Base-by-base conservation (phyloP, 2,888 invertebrate species). In the Sesia apiformis region DNA sequence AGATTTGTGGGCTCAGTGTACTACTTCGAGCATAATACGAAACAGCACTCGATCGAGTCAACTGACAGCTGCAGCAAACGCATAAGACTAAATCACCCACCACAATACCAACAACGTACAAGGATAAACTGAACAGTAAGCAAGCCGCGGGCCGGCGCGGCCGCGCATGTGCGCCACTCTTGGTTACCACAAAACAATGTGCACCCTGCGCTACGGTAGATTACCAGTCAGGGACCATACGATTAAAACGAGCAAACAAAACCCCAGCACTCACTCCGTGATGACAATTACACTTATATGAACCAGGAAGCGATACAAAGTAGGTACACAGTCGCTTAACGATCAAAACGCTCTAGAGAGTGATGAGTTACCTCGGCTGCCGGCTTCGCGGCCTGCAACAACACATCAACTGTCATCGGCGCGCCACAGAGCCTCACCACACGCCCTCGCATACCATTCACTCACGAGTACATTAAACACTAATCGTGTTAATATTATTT, bases 311-410 rank as follows among this genome's bases (percentile, higher is more conserved):
- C 90, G 80, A 85, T 82, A 86, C 78, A 81, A 76, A 78, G 83
- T 76, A 74, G 72, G 76, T 69, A 76, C 70, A 75, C 70, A 75
- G 70, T 76, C 73, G 73, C 72, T 69, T 73, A 76, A 75, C 23
- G 23, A 23, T 23, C 23, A 23, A 23, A 23, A 23, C 69, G 69
- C 71, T 67, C 63, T 73, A 74, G 73, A 67, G 73, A 70, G 76
- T 65, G 75, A 60, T 63, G 86, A 76, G 83, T 91, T 91, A 93
- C 92, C 92, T 93, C 92, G 76, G 91, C 91, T 85, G 92, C 91
- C 89, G 93, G 92, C 90, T 92, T 92, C 90, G 91, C 91, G 90
- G 92, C 92, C 92, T 93, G 93, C 76, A 93, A 93, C 91, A 92
- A 90, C 89, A 91, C 78, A 84, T 74, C 75, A 70, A 81, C 73